phyloP scores from a whole-genome alignment of 2,888 invertebrate species.

The Harpalus rufipes region DNA sequence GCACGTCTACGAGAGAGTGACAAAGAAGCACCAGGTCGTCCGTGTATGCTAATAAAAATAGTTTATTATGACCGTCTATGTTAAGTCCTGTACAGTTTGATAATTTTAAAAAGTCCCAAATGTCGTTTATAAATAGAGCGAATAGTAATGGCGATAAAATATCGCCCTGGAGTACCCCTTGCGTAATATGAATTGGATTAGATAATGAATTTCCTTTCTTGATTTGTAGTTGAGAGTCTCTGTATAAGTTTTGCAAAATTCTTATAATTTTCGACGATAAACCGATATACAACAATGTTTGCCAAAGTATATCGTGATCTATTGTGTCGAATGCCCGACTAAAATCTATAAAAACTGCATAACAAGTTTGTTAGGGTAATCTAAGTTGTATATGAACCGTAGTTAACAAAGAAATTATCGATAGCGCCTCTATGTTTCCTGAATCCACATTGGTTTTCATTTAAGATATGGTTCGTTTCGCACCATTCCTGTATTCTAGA shows the following conservation, averaged over 20 bases:
- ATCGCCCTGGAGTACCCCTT: slow-evolving; percentile 12
- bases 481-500: background rate
- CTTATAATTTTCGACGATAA: background rate
- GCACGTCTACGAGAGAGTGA: background rate
- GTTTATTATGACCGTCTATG: background rate
- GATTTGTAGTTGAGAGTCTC: background rate
- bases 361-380: background rate
- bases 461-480: slow-evolving; percentile 3
- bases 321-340: background rate
- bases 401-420: background rate
- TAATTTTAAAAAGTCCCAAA: background rate
- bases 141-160: slow-evolving; percentile 12
- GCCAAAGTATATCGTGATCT: background rate
- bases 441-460: slow-evolving; percentile 4
- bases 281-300: background rate
- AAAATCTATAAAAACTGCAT: slow-evolving; percentile 18
- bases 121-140: slow-evolving; percentile 13
- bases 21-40: background rate
- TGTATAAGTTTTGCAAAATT: slow-evolving; percentile 3
- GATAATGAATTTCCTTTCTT: background rate
- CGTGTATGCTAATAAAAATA: background rate
- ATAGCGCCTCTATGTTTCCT: background rate
- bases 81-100: background rate
- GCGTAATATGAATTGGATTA: background rate
- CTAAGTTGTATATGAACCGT: background rate